phyloP scores from a whole-genome alignment of 2,888 invertebrate species.

The Charanyca ferruginea region DNA sequence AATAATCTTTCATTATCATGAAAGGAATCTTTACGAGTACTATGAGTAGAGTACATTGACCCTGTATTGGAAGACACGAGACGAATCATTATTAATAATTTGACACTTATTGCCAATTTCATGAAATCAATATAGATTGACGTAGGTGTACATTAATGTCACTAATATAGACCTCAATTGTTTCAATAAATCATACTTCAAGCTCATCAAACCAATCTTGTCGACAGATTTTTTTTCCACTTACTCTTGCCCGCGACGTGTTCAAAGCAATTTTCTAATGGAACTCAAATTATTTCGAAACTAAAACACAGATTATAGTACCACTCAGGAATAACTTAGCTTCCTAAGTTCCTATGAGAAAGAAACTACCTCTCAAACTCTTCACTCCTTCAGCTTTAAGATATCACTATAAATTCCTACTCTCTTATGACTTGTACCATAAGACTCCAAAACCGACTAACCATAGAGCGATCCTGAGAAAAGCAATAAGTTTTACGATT shows the following conservation, averaged over 20 bases:
- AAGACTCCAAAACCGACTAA: constrained; percentile 67
- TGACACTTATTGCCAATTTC: constrained; percentile 41
- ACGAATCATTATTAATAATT: constrained; percentile 19
- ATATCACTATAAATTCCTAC: too few species aligned
- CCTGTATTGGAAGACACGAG: not conserved
- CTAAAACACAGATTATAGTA: too few species aligned
- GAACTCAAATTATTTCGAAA: too few species aligned
- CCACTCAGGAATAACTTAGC: too few species aligned
- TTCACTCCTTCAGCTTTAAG: too few species aligned
- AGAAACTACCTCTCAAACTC: too few species aligned
- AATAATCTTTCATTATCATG: not conserved
- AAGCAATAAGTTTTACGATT: constrained; percentile 81
- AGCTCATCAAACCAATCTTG: constrained; percentile 1
- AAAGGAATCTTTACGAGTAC: too few species aligned
- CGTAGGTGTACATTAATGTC: constrained; percentile 9
- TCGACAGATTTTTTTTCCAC: not conserved
- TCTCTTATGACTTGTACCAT: constrained; percentile 48
- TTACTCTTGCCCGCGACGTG: too few species aligned
- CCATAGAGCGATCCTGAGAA: constrained; percentile 79
- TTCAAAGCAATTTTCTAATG: too few species aligned
- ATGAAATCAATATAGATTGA: constrained; percentile 24
- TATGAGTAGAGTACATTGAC: not conserved
- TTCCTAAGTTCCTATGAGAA: too few species aligned
- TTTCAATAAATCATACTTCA: constrained; percentile 33
- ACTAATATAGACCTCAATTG: constrained; percentile 23